These are phyloP conservation scores for Phymatocera aterrima DNA, from an alignment of 2,888 invertebrate species.

Conservation along the genomic window DNA sequence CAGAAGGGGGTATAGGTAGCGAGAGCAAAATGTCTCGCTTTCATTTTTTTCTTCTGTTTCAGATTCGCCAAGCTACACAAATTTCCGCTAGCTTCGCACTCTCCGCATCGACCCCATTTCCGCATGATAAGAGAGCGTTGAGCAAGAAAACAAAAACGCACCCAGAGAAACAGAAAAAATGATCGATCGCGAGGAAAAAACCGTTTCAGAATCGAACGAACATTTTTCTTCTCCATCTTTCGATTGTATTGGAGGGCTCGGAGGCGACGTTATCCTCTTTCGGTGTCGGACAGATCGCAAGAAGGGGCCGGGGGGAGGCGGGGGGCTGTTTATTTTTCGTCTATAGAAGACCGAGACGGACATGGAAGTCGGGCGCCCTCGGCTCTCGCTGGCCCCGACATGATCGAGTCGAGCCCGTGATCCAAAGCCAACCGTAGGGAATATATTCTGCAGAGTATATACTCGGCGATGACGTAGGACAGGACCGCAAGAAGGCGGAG, in stretches of 20 bases:
- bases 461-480: conserved; percentile 71
- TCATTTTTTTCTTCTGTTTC: background rate
- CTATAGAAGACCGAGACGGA: background rate
- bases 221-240: background rate
- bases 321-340: background rate
- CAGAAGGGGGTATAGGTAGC: background rate
- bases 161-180: background rate
- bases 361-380: too few species aligned
- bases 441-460: conserved; percentile 67
- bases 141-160: too few species aligned
- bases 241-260: background rate
- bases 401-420: conserved; percentile 53
- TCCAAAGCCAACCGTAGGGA: background rate
- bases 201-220: background rate
- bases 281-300: background rate
- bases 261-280: too few species aligned
- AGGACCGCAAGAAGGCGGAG: conserved; percentile 47
- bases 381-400: conserved; percentile 51
- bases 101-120: too few species aligned
- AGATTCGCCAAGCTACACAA: background rate
- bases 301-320: too few species aligned
- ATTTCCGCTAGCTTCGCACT: background rate
- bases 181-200: background rate
- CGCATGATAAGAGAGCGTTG: too few species aligned
- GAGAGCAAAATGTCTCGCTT: background rate